Conservation (phyloP, 2,797 vertebrate genomes). For the Antennarius maculatus region DNA sequence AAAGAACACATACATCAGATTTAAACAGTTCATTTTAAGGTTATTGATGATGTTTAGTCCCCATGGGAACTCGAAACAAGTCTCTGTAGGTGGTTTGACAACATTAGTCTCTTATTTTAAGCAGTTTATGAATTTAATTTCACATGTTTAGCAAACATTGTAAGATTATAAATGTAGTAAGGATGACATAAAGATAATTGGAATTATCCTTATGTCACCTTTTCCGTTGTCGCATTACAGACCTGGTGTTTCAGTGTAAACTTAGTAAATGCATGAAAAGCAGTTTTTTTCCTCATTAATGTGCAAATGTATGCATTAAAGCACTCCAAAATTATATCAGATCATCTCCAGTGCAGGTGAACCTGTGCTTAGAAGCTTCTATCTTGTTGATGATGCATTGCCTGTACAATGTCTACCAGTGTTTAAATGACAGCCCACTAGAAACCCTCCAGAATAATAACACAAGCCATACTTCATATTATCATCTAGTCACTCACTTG, state of each 20-base stretch:
- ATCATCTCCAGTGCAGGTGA: conserved; percentile 13
- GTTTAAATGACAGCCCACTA: neutral
- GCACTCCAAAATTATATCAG: conserved; percentile 1
- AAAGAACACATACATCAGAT: conserved; percentile 3
- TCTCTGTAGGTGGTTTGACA: neutral
- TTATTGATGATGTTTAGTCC: conserved; percentile 28
- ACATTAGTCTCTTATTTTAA: neutral
- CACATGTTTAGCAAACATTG: too few relatives aligned
- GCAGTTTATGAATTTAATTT: neutral
- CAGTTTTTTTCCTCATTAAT: conserved; percentile 7
- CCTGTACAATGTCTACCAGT: neutral
- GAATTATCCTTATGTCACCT: neutral
- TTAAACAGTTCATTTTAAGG: conserved; percentile 35
- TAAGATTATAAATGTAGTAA: neutral
- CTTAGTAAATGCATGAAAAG: neutral
- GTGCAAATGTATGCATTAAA: conserved; percentile 17
- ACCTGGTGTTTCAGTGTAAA: neutral
- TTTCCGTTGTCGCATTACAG: neutral
- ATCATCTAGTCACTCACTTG: conserved; percentile 22
- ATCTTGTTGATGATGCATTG: neutral
- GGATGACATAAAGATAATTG: neutral
- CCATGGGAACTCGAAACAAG: conserved; percentile 15
- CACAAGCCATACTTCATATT: conserved; percentile 10
- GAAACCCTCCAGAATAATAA: conserved; percentile 29
- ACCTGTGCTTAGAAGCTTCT: neutral